Conservation (phyloP, 2,888 invertebrate genomes). For the Cyrtodaria siliqua region DNA sequence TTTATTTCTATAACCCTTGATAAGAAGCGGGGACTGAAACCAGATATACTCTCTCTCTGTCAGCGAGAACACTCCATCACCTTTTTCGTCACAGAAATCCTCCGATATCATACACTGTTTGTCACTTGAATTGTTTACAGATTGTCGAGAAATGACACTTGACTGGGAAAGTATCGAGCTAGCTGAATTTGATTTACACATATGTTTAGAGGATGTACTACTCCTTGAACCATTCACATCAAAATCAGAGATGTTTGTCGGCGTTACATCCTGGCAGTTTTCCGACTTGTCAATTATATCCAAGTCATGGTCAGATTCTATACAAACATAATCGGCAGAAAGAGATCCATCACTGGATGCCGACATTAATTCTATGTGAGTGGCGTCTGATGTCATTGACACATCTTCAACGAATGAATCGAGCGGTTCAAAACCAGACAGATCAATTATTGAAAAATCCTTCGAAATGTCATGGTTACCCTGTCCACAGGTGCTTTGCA, state of each 20-base stretch:
- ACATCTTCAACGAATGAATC: constrained; percentile 55
- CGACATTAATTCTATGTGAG: constrained; percentile 2
- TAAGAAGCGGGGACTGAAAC: constrained; percentile 72
- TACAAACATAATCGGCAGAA: constrained; percentile 52
- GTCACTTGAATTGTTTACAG: not conserved
- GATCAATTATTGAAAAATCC: constrained; percentile 65
- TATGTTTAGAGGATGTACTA: not conserved
- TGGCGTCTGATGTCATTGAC: constrained; percentile 13
- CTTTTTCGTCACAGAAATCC: no score
- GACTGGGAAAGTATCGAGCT: constrained; percentile 42
- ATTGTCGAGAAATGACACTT: constrained; percentile 33
- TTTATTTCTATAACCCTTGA: constrained; percentile 73
- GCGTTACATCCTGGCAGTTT: not conserved
- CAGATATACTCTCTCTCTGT: constrained; percentile 63
- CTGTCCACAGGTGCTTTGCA: constrained; percentile 43
- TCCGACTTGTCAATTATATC: constrained; percentile 13
- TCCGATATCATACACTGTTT: no score
- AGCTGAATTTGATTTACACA: not conserved
- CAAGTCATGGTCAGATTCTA: constrained; percentile 40
- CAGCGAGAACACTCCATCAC: not conserved
- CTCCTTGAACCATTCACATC: not conserved
- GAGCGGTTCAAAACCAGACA: constrained; percentile 78
- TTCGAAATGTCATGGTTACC: constrained; percentile 64
- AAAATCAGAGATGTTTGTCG: not conserved
- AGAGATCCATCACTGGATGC: constrained; percentile 37